These are phyloP conservation scores for Caiman crocodilus DNA, from an alignment of 2,797 vertebrate species.

Conservation along the genomic window DNA sequence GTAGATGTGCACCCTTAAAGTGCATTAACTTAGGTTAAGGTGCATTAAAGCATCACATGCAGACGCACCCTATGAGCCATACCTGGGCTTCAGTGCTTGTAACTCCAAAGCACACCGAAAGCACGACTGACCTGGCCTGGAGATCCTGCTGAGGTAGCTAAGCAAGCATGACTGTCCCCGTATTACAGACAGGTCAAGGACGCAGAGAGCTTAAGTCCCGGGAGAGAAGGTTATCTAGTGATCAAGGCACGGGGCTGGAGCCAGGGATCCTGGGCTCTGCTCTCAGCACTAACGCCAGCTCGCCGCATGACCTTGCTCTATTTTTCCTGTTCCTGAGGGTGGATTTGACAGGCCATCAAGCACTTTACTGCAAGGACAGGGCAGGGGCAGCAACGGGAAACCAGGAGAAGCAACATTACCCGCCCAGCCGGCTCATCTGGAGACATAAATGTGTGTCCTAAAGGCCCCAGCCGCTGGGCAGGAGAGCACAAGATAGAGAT, in stretches of 20 bases:
- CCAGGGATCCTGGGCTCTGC: rapidly evolving
- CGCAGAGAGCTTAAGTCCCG: not conserved
- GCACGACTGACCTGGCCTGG: not conserved
- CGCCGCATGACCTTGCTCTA: not conserved
- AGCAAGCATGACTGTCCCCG: not conserved
- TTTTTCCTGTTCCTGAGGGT: no score
- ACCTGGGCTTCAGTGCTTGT: not conserved
- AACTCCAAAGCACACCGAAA: not conserved
- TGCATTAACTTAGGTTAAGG: no score
- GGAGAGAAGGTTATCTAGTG: not conserved
- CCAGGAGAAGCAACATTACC: not conserved
- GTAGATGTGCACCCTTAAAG: no score
- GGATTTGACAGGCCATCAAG: no score
- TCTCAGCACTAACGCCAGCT: not conserved
- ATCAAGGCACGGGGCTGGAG: not conserved
- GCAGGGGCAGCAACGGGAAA: not conserved
- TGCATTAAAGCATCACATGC: no score
- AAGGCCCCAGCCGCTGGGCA: not conserved
- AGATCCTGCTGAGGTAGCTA: not conserved
- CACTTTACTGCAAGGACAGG: not conserved
- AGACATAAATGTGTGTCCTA: no score
- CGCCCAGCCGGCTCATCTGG: not conserved
- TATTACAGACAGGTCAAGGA: not conserved
- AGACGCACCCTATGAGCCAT: no score
- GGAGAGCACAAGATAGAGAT: not conserved